Evolutionary conservation across 2,797 vertebrate genomes (phyloP).

Genomic region (Enteromius anoplus): DNA sequence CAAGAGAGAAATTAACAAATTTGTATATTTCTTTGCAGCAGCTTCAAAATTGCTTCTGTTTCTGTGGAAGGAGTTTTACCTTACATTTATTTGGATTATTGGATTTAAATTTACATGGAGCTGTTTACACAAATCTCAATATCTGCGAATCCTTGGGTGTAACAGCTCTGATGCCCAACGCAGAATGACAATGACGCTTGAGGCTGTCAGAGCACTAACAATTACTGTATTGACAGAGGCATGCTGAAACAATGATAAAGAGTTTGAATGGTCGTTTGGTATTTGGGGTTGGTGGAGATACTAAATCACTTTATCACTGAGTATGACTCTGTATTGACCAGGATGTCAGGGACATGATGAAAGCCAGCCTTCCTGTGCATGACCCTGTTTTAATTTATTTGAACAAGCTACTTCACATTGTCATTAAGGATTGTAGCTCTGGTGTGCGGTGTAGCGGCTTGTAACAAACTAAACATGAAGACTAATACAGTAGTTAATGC

Average conservation of each 20-base stretch:
- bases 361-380: slow-evolving; percentile 59
- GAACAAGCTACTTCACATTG: slow-evolving; percentile 65
- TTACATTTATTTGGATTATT: slow-evolving; percentile 18
- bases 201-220: slow-evolving; percentile 6
- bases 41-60: background rate
- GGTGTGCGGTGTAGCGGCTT: slow-evolving; percentile 55
- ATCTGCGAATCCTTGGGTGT: slow-evolving; percentile 11
- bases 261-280: slow-evolving; percentile 40
- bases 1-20: background rate
- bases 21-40: background rate
- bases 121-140: background rate
- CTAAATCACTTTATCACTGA: slow-evolving; percentile 55
- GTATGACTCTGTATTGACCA: slow-evolving; percentile 66
- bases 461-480: slow-evolving; percentile 51
- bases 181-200: background rate
- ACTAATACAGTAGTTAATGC: slow-evolving; percentile 16
- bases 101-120: background rate
- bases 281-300: slow-evolving; percentile 34
- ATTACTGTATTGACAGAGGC: slow-evolving; percentile 33
- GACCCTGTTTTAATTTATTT: slow-evolving; percentile 67
- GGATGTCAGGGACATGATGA: slow-evolving; percentile 71
- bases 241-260: slow-evolving; percentile 27
- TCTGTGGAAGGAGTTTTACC: background rate
- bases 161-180: background rate
- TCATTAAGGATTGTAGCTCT: slow-evolving; percentile 63